These are phyloP conservation scores for Otolemur crassicaudatus DNA, from an alignment of 2,797 vertebrate species.

Conservation along the genomic window DNA sequence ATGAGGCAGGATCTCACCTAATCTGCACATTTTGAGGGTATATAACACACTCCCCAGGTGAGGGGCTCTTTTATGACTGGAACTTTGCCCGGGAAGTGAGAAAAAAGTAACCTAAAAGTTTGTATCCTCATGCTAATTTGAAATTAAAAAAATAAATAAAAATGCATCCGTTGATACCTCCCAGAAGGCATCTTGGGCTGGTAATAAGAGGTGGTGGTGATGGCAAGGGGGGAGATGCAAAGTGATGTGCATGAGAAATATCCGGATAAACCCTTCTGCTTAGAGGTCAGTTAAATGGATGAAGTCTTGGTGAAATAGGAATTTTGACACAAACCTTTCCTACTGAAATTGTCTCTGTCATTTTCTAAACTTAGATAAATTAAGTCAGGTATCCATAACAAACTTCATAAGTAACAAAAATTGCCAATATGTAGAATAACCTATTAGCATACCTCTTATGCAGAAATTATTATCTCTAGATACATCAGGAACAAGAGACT, in stretches of 20 bases:
- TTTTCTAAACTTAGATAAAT: conserved; percentile 20
- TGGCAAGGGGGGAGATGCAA: background rate
- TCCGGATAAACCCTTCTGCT: background rate
- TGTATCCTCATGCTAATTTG: no score
- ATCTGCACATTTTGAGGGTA: no score
- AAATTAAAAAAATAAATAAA: background rate
- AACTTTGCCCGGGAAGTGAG: no score
- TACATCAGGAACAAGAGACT: background rate
- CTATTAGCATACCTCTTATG: background rate
- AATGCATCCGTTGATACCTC: background rate
- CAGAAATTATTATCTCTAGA: background rate
- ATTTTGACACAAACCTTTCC: conserved; percentile 32
- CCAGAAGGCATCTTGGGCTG: background rate
- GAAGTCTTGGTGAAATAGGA: background rate
- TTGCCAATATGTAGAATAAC: background rate
- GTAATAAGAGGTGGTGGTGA: background rate
- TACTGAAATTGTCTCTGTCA: conserved; percentile 15
- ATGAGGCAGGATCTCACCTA: no score
- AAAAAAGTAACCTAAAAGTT: no score
- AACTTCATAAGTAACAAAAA: background rate
- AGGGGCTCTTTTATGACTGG: no score
- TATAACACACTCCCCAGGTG: no score
- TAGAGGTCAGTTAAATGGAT: background rate
- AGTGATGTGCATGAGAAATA: background rate
- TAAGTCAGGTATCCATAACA: conserved; percentile 49